These are phyloP conservation scores for Theristicus caerulescens DNA, from an alignment of 2,113 vertebrate species.

Conservation along the genomic window DNA sequence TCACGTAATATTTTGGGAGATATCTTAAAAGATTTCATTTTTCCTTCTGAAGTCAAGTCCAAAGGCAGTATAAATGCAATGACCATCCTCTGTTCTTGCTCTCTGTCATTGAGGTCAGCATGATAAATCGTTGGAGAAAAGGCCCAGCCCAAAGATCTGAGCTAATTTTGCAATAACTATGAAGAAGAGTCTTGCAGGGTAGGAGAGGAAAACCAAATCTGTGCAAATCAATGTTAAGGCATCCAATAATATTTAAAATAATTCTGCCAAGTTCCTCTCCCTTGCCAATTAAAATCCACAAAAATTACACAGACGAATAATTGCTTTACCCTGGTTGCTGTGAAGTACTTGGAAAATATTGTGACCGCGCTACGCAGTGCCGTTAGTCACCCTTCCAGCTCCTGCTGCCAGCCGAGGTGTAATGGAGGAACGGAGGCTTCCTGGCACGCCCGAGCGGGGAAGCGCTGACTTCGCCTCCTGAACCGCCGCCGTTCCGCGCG, in stretches of 20 bases:
- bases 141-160: not conserved
- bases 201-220: not conserved
- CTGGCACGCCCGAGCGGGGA: not conserved
- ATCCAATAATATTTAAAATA: not conserved
- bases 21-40: not conserved
- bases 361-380: fast-evolving
- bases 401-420: too few species aligned
- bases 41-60: not conserved
- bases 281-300: not conserved
- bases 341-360: fast-evolving
- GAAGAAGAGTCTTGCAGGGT: not conserved
- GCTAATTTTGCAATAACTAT: not conserved
- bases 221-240: too few species aligned
- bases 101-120: fast-evolving
- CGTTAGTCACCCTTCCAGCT: too few species aligned
- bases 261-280: not conserved
- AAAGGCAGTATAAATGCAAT: not conserved
- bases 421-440: not conserved
- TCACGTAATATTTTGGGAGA: not conserved
- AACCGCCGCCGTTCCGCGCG: not conserved
- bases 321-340: not conserved
- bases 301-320: not conserved
- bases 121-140: not conserved
- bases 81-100: not conserved
- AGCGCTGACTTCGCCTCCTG: not conserved